Evolutionary conservation across 2,113 vertebrate genomes (phyloP).

Genomic region (Phyllostomus discolor): DNA sequence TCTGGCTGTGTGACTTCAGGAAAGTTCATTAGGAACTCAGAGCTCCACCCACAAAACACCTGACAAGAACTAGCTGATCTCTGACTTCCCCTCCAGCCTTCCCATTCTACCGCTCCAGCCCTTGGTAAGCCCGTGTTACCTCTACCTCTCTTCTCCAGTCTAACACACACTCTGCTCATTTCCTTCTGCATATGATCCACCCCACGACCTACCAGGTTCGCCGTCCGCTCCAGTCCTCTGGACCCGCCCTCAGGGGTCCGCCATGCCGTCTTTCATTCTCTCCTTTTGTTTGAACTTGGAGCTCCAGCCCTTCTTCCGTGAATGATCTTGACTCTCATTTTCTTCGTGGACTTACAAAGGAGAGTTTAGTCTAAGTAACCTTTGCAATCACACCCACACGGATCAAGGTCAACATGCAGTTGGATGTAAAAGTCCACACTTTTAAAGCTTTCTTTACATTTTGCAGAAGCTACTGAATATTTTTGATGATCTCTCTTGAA

Average conservation of each 20-base stretch:
- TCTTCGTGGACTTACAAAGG: not conserved
- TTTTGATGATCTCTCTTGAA: not conserved
- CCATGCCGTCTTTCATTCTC: not conserved
- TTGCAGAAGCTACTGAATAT: not conserved
- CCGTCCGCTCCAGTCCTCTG: not conserved
- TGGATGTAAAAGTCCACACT: not conserved
- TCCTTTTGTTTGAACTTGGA: not conserved
- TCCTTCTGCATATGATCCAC: not conserved
- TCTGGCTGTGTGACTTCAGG: not conserved
- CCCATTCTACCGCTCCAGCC: no score
- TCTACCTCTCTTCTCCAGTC: not conserved
- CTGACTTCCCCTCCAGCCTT: not conserved
- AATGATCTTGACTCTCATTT: not conserved
- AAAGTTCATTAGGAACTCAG: not conserved
- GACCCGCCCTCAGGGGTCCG: not conserved
- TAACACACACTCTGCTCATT: not conserved
- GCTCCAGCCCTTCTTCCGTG: not conserved
- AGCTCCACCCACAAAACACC: not conserved
- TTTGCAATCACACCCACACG: not conserved
- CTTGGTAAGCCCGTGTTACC: not conserved
- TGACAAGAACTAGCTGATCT: no score
- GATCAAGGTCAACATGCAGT: not conserved
- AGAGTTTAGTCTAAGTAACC: not conserved
- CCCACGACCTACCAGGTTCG: not conserved
- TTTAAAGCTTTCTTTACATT: not conserved